Evolutionary conservation across 64 coral and sea anemone species (phyloP).

Genomic region (Montipora sp.): DNA sequence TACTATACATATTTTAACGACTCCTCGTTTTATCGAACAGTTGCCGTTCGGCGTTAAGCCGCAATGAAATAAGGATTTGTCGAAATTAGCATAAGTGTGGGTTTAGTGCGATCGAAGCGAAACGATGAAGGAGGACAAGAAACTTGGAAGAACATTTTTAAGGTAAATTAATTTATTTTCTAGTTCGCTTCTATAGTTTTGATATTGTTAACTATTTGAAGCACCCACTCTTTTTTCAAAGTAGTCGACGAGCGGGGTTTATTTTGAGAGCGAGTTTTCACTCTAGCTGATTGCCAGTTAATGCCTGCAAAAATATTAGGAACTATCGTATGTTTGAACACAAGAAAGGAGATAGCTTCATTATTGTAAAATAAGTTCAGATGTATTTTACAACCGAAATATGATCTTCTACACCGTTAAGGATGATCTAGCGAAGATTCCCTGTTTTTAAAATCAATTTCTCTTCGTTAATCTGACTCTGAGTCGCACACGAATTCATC

Average conservation of each 20-base stretch:
- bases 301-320: background rate
- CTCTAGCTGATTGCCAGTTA: background rate
- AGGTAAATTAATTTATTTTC: slow-evolving; percentile 12
- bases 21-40: background rate
- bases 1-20: slow-evolving; percentile 29
- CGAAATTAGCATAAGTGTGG: background rate
- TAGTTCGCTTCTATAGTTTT: background rate
- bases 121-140: background rate
- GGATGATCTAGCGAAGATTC: background rate
- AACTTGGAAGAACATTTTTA: background rate
- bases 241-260: background rate
- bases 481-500: background rate
- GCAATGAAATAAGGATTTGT: slow-evolving; percentile 8
- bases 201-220: background rate
- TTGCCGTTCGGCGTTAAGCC: background rate
- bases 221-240: background rate
- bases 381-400: slow-evolving; percentile 9
- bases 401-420: background rate
- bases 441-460: slow-evolving; percentile 4
- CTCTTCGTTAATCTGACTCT: background rate
- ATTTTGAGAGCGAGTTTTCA: slow-evolving; percentile 16
- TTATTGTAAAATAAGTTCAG: slow-evolving; percentile 2
- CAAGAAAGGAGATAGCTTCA: background rate
- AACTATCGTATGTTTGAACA: slow-evolving; percentile 13
- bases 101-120: background rate